phyloP scores from a whole-genome alignment of 2,888 invertebrate species.

The Cosmia trapezina region DNA sequence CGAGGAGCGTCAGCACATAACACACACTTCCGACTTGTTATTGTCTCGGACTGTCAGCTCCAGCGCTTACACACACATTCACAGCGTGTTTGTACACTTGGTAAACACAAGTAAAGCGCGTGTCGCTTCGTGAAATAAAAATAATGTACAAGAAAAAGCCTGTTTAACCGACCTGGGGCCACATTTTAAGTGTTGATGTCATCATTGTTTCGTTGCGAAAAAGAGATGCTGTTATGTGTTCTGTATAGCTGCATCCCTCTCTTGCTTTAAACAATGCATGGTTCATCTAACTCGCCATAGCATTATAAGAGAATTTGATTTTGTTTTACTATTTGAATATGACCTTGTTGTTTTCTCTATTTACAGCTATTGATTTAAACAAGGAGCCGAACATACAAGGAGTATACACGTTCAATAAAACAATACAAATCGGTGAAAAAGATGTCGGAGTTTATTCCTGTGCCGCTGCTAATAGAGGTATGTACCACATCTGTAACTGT shows the following conservation, averaged over 20 bases:
- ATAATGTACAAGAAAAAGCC: neutral
- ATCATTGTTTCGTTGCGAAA: neutral
- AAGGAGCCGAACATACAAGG: conserved; percentile 75
- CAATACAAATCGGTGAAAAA: conserved; percentile 68
- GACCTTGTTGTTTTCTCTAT: neutral
- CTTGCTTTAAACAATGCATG: neutral
- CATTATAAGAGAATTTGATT: neutral
- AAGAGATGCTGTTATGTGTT: neutral
- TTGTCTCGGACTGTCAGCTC: too few relatives aligned
- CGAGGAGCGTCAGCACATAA: too few relatives aligned
- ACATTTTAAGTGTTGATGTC: neutral
- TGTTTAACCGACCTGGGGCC: neutral
- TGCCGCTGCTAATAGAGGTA: conserved; percentile 84
- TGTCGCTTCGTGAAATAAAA: too few relatives aligned
- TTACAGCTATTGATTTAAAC: conserved; percentile 73
- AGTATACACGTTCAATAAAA: conserved; percentile 73
- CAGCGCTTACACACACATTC: too few relatives aligned
- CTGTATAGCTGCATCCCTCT: neutral
- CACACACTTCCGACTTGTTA: too few relatives aligned
- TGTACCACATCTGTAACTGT: neutral
- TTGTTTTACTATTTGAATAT: neutral
- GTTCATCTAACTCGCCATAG: neutral
- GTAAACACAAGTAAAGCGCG: too few relatives aligned
- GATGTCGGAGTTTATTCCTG: conserved; percentile 82
- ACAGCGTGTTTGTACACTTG: too few relatives aligned